phyloP scores from a whole-genome alignment of 1,140 invertebrate genomes.

The Cheumatopsyche charites region DNA sequence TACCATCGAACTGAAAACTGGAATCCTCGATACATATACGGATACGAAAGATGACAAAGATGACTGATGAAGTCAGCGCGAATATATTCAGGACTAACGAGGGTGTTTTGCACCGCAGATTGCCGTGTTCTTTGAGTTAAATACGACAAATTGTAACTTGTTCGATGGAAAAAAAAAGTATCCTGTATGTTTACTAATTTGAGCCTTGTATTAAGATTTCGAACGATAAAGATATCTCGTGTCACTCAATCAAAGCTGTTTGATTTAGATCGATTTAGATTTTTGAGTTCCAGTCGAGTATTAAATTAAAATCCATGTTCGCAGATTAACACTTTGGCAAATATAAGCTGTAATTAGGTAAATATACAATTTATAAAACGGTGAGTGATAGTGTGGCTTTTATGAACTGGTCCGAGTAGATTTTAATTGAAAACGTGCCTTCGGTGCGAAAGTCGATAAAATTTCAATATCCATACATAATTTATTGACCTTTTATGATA shows the following conservation, averaged over 20 bases:
- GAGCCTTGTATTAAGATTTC: too few species aligned
- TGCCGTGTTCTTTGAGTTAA: too few species aligned
- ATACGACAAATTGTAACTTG: too few species aligned
- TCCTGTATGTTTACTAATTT: too few species aligned
- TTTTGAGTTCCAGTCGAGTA: background rate
- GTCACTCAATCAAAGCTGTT: too few species aligned
- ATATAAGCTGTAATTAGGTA: background rate
- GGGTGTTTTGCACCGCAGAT: background rate
- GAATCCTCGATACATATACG: constrained; percentile 8
- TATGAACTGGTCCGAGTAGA: background rate
- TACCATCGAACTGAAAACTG: constrained; percentile 5
- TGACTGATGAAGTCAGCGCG: constrained; percentile 16
- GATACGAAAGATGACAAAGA: constrained; percentile 12
- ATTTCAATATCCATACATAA: too few species aligned
- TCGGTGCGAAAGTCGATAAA: background rate
- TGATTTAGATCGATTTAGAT: too few species aligned
- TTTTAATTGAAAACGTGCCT: constrained; percentile 13
- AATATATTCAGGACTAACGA: constrained; percentile 15
- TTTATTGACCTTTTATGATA: too few species aligned
- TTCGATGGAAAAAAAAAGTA: too few species aligned
- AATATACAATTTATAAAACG: background rate
- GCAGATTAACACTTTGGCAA: constrained; percentile 13
- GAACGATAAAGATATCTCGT: too few species aligned
- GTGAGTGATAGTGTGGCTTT: background rate
- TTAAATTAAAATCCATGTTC: constrained; percentile 17